Base-by-base conservation (phyloP, 2,888 invertebrate genomes). In the Polietes domitor region DNA sequence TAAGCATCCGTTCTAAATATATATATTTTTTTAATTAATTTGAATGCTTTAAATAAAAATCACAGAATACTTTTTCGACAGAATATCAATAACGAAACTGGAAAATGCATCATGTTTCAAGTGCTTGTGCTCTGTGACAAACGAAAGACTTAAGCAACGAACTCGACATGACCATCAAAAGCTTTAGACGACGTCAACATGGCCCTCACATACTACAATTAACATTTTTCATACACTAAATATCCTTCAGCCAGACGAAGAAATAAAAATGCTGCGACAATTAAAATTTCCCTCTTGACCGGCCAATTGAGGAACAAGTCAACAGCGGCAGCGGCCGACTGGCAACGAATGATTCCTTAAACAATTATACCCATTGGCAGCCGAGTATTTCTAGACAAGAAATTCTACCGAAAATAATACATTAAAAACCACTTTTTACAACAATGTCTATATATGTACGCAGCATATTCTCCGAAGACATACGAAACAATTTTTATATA, bases 351-450 rank as follows among this genome's bases (percentile, higher is more conserved):
- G 61, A n/a, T 58, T 58, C 26, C 26, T 58, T 24, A 58, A 61
- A n/a, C 61, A 17, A 28, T 47, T 47, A 47, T 47, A 47, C n/a
- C n/a, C n/a, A 32, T 12, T 47, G n/a, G n/a, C n/a, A 61, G n/a
- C n/a, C 28, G 41, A 17, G 78, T 72, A 84, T 84, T 78, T 73
- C 61, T 73, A 21, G 81, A 76, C 81, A 75, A 50, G 37, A 77
- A 81, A 81, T 81, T 78, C 76, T 78, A 78, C 76, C 61, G 79
- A 81, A 77, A 76, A 84, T 81, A 84, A 84, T 73, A 84, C 84
- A 84, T 84, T 84, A 84, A 84, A 84, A 84, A 81, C 81, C 84
- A 84, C 84, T 84, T 84, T 84, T 84, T 81, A 77, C 76, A 81
- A 84, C 78, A 84, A 84, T 81, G 78, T 81, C 79, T 81, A 76